Evolutionary conservation across 2,113 vertebrate genomes (phyloP).

Genomic region (Nannospalax galili): DNA sequence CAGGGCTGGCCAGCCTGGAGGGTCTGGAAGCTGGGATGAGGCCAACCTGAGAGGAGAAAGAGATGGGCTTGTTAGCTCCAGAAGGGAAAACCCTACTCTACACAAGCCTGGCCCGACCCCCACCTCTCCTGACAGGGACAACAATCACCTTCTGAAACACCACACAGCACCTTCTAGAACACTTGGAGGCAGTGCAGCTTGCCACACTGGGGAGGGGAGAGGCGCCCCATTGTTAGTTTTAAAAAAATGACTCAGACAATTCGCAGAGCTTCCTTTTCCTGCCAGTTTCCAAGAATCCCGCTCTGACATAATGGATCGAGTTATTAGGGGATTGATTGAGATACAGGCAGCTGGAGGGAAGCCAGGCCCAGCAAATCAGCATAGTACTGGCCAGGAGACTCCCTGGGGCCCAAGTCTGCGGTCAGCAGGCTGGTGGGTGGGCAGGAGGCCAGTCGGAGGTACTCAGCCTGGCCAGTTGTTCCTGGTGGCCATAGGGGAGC

Average conservation of each 20-base stretch:
- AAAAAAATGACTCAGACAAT: neutral
- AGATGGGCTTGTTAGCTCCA: neutral
- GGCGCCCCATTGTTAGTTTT: neutral
- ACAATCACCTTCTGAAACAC: neutral
- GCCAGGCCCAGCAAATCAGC: neutral
- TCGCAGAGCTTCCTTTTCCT: conserved; percentile 46
- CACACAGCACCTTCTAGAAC: neutral
- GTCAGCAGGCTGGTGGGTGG: neutral
- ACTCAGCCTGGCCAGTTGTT: neutral
- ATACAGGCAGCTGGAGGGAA: neutral
- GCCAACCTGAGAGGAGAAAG: neutral
- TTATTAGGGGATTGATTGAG: conserved; percentile 62
- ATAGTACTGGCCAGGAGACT: neutral
- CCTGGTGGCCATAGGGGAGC: neutral
- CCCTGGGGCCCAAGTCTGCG: conserved; percentile 21
- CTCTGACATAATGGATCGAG: conserved; percentile 53
- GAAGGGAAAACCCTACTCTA: neutral
- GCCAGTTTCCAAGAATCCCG: conserved; percentile 64
- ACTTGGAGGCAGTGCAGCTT: neutral
- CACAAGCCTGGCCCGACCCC: neutral
- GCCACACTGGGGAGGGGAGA: neutral
- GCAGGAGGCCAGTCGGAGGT: neutral
- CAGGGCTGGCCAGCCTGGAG: neutral
- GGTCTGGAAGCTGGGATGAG: fast-evolving
- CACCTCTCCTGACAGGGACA: neutral